Base-by-base conservation (phyloP, 2,113 vertebrate species). In the Menidia beryllina region DNA sequence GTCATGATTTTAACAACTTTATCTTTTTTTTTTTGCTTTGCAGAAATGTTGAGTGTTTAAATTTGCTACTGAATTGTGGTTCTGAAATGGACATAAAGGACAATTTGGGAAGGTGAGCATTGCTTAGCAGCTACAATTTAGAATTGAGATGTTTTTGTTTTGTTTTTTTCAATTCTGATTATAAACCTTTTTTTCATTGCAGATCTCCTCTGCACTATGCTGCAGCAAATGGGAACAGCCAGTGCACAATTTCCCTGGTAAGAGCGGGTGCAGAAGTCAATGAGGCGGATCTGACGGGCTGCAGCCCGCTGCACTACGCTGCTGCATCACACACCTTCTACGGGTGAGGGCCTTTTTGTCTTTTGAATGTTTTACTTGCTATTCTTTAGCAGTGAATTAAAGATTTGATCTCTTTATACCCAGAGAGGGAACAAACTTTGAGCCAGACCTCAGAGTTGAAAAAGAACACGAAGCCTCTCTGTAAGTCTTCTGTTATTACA, bases 161-260 rank as follows among this genome's bases (percentile, higher is more conserved):
- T 3, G 34, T n/a, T 6, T n/a, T 3, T 10, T 58, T 50, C 45
- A 3, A 39, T n/a, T 6, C 41, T 59, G 19, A 56, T 27, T 30
- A 58, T 24, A 39, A 14, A 36, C 27, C 26, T 69, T 20, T 26
- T 24, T 26, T 30, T 3, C 9, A 41, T 36, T 1, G 1, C 84
- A 99, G 97, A 91, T 95, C 96, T 81, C 93, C 97, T 39, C 90
- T 99, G 93, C 97, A 99, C 94, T 98, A 98, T 11, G 93, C 97
- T 34, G 94, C 97, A 14, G 96, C 96, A 67, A 97, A 96, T 0
- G 96, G 96, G 76, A 96, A 93, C 78, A 98, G 96, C 79, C 95
- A 96, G 86, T 97, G 96, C 74, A 95, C 94, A 0, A 93, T 97
- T 76, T 94, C 95, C 0, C 87, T 98, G 90, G 95, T 97, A 68